These are phyloP conservation scores for Gallinago undulata DNA, from an alignment of 2,113 vertebrate species.

Conservation along the genomic window DNA sequence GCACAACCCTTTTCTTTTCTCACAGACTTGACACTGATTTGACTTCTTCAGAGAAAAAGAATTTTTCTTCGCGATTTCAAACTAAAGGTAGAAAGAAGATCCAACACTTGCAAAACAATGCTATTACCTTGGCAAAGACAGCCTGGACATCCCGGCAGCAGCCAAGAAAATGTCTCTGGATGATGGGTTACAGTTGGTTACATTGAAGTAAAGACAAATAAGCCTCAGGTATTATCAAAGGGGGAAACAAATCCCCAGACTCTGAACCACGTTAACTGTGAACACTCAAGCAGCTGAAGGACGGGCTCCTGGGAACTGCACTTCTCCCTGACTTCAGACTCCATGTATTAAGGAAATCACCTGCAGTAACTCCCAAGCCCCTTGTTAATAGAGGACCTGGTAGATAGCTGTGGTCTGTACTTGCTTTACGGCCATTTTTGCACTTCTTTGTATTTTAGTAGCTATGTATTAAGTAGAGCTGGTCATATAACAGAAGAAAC, in stretches of 20 bases:
- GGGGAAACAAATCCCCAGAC: neutral
- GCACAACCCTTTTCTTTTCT: neutral
- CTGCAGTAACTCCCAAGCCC: neutral
- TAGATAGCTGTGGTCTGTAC: neutral
- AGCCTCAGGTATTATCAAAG: conserved; percentile 43
- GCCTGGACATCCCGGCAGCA: neutral
- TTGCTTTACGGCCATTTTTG: conserved; percentile 8
- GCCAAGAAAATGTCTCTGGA: neutral
- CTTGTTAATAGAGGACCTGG: neutral
- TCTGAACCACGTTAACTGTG: conserved; percentile 3
- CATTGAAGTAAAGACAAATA: neutral
- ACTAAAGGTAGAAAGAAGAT: neutral
- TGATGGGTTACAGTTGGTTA: neutral
- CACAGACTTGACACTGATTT: neutral
- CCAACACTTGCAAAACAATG: neutral
- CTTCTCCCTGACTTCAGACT: neutral
- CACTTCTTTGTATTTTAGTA: conserved; percentile 37
- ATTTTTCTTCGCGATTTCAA: neutral
- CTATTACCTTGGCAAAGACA: neutral
- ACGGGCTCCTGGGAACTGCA: neutral
- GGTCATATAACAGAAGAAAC: neutral
- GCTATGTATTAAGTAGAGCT: neutral
- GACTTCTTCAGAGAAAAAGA: neutral
- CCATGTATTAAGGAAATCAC: neutral
- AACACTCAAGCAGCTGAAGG: conserved; percentile 3